Conservation (phyloP, 1,140 invertebrate genomes). For the Nautilus pompilius region DNA sequence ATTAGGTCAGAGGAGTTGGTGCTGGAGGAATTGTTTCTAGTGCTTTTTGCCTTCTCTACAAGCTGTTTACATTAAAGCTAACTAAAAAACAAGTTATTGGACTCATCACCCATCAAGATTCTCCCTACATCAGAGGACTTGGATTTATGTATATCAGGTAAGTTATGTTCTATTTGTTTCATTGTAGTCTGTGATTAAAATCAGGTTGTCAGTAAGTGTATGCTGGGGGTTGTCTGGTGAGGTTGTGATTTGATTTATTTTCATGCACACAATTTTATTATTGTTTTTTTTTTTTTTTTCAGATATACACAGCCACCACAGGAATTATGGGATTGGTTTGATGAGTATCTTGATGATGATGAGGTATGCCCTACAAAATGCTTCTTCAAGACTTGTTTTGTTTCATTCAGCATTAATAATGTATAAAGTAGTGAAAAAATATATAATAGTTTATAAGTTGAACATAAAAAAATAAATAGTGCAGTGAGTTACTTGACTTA, state of each 20-base stretch:
- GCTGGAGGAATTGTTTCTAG: slow-evolving; percentile 98
- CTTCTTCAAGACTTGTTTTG: too few species aligned
- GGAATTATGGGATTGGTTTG: slow-evolving; percentile 96
- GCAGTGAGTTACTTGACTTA: too few species aligned
- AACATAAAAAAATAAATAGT: too few species aligned
- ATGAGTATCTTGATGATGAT: slow-evolving; percentile 91
- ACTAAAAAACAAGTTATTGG: slow-evolving; percentile 97
- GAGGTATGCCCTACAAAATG: slow-evolving; percentile 66
- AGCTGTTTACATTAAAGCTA: slow-evolving; percentile 92
- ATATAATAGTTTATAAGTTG: too few species aligned
- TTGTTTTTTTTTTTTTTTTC: slow-evolving; percentile 13
- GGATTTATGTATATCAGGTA: slow-evolving; percentile 94
- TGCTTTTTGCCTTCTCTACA: slow-evolving; percentile 97
- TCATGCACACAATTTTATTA: too few species aligned
- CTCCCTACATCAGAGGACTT: slow-evolving; percentile 93
- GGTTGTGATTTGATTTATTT: too few species aligned
- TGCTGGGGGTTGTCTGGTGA: too few species aligned
- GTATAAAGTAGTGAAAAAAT: too few species aligned
- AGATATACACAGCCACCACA: slow-evolving; percentile 95
- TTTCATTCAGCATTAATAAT: background rate
- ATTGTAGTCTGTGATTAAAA: too few species aligned
- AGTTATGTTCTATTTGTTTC: too few species aligned
- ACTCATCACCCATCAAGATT: slow-evolving; percentile 92
- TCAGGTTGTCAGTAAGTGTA: too few species aligned
- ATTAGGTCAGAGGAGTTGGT: slow-evolving; percentile 92